Percentiles rank a stretch among this genome's conserved stretches.
phyloP scores from a whole-genome alignment of 2,113 vertebrate species.

The Colius striatus region DNA sequence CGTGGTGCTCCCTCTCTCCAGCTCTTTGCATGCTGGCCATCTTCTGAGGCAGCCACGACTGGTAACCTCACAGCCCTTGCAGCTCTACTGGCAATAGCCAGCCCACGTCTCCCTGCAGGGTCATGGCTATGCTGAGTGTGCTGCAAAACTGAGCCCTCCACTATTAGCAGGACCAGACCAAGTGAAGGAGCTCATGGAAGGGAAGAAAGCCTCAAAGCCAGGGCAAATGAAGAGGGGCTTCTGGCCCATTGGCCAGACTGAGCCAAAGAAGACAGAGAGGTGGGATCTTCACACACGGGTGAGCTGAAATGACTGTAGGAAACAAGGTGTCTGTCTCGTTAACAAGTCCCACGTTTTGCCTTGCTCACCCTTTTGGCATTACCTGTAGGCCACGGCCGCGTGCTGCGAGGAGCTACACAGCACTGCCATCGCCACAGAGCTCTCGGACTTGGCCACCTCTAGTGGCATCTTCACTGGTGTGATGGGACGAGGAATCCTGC shows the following conservation, averaged over 20 bases:
- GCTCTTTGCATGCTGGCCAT: background rate
- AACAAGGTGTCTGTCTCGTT: background rate
- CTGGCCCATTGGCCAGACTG: background rate
- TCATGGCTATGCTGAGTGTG: fast-evolving
- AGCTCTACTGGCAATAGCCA: background rate
- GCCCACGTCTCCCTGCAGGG: background rate
- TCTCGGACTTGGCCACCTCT: background rate
- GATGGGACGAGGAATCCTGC: slow-evolving; percentile 90
- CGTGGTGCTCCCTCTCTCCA: background rate
- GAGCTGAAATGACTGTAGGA: background rate
- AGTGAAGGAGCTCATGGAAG: background rate
- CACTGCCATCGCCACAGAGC: background rate
- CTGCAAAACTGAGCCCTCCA: background rate
- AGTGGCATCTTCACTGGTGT: slow-evolving; percentile 67
- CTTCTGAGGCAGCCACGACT: background rate
- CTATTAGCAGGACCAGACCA: background rate
- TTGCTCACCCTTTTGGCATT: background rate
- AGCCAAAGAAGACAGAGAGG: background rate
- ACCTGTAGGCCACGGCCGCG: slow-evolving; percentile 76
- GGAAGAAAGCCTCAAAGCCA: background rate
- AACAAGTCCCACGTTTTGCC: background rate
- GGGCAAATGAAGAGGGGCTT: background rate
- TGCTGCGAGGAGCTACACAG: slow-evolving; percentile 55
- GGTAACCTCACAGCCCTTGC: background rate
- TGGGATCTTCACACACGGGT: background rate